phyloP scores from a whole-genome alignment of 2,113 vertebrate species.

The Cygnus atratus region DNA sequence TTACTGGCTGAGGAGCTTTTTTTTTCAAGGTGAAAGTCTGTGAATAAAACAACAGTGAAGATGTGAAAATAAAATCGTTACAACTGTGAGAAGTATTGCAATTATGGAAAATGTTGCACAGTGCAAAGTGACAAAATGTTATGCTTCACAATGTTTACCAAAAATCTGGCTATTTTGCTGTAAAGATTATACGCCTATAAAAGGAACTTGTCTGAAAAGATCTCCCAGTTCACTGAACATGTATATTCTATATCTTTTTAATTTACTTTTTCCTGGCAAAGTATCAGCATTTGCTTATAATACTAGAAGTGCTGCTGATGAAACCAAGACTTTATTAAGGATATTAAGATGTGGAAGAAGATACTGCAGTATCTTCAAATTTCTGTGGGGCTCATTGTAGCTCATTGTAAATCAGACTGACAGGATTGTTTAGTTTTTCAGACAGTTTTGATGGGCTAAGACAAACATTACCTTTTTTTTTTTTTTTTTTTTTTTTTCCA shows the following conservation, averaged over 20 bases:
- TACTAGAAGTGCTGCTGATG: not conserved
- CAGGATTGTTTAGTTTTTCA: not conserved
- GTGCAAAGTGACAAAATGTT: not conserved
- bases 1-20: not conserved
- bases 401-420: not conserved
- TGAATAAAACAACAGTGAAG: not conserved
- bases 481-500: not conserved
- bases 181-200: not conserved
- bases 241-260: not conserved
- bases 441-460: not conserved
- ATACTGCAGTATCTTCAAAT: not conserved
- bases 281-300: not conserved
- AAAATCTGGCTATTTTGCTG: not conserved
- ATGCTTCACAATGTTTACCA: not conserved
- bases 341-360: not conserved
- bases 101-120: rapidly evolving
- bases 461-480: not conserved
- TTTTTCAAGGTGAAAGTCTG: not conserved
- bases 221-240: not conserved
- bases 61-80: not conserved
- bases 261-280: not conserved
- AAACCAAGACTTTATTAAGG: not conserved
- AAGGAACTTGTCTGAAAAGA: not conserved
- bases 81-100: not conserved
- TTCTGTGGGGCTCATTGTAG: not conserved